Conservation (phyloP, 2,888 invertebrate species). For the Phaonia tiefii region DNA sequence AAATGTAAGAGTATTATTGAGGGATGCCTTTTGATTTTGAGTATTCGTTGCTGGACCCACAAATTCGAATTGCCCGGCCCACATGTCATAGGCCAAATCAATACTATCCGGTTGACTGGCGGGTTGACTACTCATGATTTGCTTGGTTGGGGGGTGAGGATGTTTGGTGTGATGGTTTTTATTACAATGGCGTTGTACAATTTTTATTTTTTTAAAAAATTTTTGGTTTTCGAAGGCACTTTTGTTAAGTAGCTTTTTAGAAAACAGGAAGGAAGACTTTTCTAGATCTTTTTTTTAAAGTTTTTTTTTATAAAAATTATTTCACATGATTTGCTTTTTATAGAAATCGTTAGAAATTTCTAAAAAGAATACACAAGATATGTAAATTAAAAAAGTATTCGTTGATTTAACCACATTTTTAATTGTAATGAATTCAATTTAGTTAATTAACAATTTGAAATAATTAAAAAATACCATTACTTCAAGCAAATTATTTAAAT, state of each 20-base stretch:
- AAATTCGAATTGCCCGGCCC: slow-evolving; percentile 94
- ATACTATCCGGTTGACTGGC: slow-evolving; percentile 82
- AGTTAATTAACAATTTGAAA: no score
- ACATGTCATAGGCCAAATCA: slow-evolving; percentile 92
- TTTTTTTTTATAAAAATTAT: slow-evolving; percentile 18
- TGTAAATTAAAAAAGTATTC: no score
- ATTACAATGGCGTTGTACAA: slow-evolving; percentile 17
- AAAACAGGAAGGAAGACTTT: slow-evolving; percentile 53
- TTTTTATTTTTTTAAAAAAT: slow-evolving; percentile 35
- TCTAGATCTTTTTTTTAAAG: slow-evolving; percentile 18
- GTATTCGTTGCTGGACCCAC: slow-evolving; percentile 82
- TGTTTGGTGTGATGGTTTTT: slow-evolving; percentile 31
- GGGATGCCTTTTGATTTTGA: slow-evolving; percentile 68
- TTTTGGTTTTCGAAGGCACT: slow-evolving; percentile 62
- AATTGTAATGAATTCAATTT: no score
- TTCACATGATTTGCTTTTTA: slow-evolving; percentile 44
- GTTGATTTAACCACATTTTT: no score
- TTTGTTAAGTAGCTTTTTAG: no score
- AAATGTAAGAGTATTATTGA: slow-evolving; percentile 71
- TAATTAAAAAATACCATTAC: no score
- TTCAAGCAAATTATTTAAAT: no score
- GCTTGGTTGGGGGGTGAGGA: slow-evolving; percentile 15
- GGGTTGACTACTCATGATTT: slow-evolving; percentile 80
- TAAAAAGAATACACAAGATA: not conserved
- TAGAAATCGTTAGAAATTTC: not conserved